Conservation (phyloP, 1,140 invertebrate genomes). For the Ganaspis sp. region DNA sequence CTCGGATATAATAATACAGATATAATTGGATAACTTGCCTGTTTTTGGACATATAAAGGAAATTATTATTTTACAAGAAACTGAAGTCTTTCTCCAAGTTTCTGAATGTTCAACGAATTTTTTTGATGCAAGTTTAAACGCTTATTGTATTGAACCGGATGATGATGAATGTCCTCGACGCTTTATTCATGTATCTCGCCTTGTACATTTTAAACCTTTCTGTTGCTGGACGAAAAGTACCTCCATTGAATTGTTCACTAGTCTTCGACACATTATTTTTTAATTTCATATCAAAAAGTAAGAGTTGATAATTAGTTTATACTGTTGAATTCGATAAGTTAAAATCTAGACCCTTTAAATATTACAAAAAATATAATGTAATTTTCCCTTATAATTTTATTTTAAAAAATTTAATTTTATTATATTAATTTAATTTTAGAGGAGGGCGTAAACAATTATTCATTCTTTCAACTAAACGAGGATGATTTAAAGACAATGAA, state of each 20-base stretch:
- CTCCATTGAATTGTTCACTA: neutral
- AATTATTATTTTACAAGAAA: slow-evolving; percentile 33
- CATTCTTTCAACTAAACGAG: slow-evolving; percentile 37
- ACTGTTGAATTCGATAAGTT: neutral
- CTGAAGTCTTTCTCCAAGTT: slow-evolving; percentile 24
- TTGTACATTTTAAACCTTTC: neutral
- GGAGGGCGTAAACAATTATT: neutral
- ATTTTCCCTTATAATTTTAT: slow-evolving; percentile 2
- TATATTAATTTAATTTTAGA: neutral
- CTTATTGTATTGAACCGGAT: slow-evolving; percentile 34
- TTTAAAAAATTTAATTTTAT: neutral
- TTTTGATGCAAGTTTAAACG: slow-evolving; percentile 37
- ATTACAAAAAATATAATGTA: neutral
- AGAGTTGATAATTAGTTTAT: neutral
- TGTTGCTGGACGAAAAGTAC: neutral
- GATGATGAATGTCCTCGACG: slow-evolving; percentile 4
- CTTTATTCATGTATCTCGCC: slow-evolving; percentile 29
- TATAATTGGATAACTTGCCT: slow-evolving; percentile 34
- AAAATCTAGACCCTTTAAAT: neutral
- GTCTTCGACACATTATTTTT: neutral
- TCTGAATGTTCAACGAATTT: slow-evolving; percentile 26
- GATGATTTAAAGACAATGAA: slow-evolving; percentile 37
- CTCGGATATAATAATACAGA: slow-evolving; percentile 14
- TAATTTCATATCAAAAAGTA: neutral
- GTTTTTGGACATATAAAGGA: slow-evolving; percentile 38